phyloP scores from a whole-genome alignment of 1,140 invertebrate genomes.

The Cecropterus lyciades region DNA sequence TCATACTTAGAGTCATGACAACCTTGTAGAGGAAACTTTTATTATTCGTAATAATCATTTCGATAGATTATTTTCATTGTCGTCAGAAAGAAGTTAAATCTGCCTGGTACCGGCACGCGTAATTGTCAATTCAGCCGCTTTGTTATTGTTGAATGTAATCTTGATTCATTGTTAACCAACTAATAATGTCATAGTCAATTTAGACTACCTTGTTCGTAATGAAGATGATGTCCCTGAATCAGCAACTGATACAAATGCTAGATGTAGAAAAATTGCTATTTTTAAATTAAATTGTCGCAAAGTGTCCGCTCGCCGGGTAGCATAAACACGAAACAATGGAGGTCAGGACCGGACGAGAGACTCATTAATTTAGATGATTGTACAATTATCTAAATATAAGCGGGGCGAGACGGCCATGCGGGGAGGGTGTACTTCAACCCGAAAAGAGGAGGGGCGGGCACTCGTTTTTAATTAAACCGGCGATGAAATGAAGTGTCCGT shows the following conservation, averaged over 20 bases:
- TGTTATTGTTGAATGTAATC: no score
- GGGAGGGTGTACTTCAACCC: conserved; percentile 75
- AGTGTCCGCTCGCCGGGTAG: conserved; percentile 52
- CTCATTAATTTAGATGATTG: conserved; percentile 84
- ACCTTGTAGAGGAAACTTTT: no score
- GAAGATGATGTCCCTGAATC: not conserved
- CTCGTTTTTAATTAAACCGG: conserved; percentile 84
- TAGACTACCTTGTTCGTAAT: not conserved
- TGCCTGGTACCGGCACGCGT: no score
- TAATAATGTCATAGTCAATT: not conserved
- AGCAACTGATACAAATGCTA: conserved; percentile 2
- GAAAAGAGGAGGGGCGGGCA: conserved; percentile 78
- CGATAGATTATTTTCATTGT: no score
- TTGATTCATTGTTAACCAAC: no score
- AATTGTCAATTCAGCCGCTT: no score
- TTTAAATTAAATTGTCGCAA: conserved; percentile 68
- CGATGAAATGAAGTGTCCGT: conserved; percentile 83
- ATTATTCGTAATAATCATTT: no score
- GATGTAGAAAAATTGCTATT: conserved; percentile 17
- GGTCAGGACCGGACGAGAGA: conserved; percentile 75
- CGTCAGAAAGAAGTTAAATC: no score
- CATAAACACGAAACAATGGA: conserved; percentile 77
- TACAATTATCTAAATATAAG: conserved; percentile 85
- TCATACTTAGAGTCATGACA: no score
- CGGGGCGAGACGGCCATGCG: conserved; percentile 77